Evolutionary conservation across 2,797 vertebrate species (phyloP).

Genomic region (Gephyroberyx darwinii): DNA sequence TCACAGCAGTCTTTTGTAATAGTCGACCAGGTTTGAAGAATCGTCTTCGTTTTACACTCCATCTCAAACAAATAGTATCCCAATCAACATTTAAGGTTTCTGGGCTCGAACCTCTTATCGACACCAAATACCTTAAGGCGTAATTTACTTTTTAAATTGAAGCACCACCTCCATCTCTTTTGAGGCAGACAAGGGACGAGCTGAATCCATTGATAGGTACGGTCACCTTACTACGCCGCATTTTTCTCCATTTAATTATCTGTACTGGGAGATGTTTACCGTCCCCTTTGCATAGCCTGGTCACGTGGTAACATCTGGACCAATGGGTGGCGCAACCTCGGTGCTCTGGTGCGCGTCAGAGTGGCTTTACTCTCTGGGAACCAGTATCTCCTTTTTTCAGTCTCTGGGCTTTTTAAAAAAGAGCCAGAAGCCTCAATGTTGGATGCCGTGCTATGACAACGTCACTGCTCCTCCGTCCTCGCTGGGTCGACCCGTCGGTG

Average conservation of each 20-base stretch:
- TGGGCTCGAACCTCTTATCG: neutral
- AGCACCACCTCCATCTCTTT: slow-evolving; percentile 7
- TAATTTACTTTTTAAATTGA: slow-evolving; percentile 15
- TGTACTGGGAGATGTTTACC: slow-evolving; percentile 82
- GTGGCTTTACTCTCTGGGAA: slow-evolving; percentile 86
- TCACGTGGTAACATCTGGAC: slow-evolving; percentile 85
- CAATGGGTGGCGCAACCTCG: slow-evolving; percentile 84
- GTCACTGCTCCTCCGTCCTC: slow-evolving; percentile 98
- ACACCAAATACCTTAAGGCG: neutral
- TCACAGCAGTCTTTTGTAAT: neutral
- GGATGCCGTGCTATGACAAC: slow-evolving; percentile 98
- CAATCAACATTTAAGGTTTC: neutral
- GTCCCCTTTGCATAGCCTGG: slow-evolving; percentile 89
- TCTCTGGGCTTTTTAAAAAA: slow-evolving; percentile 85
- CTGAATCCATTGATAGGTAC: slow-evolving; percentile 50
- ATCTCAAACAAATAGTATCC: neutral
- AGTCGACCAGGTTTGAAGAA: neutral
- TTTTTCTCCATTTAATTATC: slow-evolving; percentile 86
- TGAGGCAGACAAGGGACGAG: slow-evolving; percentile 30
- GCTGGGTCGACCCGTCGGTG: slow-evolving; percentile 97
- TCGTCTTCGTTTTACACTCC: neutral
- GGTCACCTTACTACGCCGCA: slow-evolving; percentile 75
- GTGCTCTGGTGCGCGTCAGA: slow-evolving; percentile 89
- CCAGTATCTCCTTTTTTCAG: slow-evolving; percentile 92
- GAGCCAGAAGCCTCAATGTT: slow-evolving; percentile 90